Evolutionary conservation across 2,888 invertebrate species (phyloP).

Genomic region (Drosophila helvetica): DNA sequence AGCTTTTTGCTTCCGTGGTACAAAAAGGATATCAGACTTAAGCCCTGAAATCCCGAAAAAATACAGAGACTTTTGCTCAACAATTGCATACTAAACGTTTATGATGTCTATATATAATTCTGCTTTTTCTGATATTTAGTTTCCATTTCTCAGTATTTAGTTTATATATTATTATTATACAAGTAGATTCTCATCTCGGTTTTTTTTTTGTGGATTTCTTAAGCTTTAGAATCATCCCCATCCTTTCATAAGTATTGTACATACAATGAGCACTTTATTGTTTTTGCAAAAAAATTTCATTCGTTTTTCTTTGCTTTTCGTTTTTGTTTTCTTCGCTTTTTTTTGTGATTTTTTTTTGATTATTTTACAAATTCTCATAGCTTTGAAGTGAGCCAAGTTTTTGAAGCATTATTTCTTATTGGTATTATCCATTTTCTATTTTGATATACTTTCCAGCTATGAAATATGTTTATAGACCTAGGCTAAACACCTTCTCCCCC

Average conservation of each 20-base stretch:
- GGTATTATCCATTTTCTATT: conserved; percentile 15
- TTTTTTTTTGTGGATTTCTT: conserved; percentile 1
- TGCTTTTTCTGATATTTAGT: no score
- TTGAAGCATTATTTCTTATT: conserved; percentile 26
- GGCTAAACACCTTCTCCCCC: conserved; percentile 14
- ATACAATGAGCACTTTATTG: conserved; percentile 67
- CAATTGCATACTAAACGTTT: background rate
- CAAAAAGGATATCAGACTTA: background rate
- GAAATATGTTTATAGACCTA: conserved; percentile 46
- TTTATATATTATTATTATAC: conserved; percentile 9
- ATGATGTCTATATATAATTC: background rate
- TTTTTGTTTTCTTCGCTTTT: conserved; percentile 11
- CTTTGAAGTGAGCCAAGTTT: conserved; percentile 20
- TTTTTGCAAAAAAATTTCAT: conserved; percentile 35
- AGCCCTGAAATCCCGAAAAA: background rate
- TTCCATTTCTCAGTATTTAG: background rate
- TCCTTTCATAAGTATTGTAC: conserved; percentile 52
- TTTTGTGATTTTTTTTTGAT: conserved; percentile 1
- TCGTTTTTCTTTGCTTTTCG: conserved; percentile 17
- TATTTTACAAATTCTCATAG: conserved; percentile 40
- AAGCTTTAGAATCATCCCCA: conserved; percentile 10
- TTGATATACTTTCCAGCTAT: conserved; percentile 44
- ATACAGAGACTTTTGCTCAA: background rate
- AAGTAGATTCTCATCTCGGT: conserved; percentile 6
- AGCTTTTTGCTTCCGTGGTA: conserved; percentile 3